These are phyloP conservation scores for Brachionus paranguensis DNA, from an alignment of 1,140 invertebrate genomes.

Conservation along the genomic window DNA sequence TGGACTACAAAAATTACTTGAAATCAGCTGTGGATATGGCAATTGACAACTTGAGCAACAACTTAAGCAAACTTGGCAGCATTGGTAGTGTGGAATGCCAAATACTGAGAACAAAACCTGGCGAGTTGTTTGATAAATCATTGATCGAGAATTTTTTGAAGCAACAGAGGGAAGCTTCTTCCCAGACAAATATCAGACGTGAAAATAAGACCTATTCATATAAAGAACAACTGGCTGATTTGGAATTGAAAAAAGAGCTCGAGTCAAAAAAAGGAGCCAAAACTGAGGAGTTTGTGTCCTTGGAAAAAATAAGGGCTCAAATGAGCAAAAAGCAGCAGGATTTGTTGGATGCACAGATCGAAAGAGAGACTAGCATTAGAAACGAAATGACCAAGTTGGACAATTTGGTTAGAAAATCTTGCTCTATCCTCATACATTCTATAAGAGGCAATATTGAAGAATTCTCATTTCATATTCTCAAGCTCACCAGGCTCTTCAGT, in stretches of 20 bases:
- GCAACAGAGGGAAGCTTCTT: background rate
- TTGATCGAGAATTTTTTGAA: conserved; percentile 1
- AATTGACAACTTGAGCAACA: background rate
- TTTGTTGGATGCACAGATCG: background rate
- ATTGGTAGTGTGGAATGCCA: background rate
- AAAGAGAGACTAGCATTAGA: conserved; percentile 4
- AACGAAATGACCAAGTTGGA: background rate
- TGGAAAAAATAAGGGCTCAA: conserved; percentile 6
- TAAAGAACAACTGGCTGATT: conserved; percentile 89
- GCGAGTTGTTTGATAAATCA: conserved; percentile 3
- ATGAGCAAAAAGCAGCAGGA: conserved; percentile 37
- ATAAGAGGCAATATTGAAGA: background rate
- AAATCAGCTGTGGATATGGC: background rate
- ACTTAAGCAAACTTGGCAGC: background rate
- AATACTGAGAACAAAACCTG: conserved; percentile 32
- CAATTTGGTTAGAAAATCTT: background rate
- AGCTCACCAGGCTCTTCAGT: background rate
- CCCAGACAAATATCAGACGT: conserved; percentile 80
- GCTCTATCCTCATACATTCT: background rate
- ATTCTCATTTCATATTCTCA: background rate
- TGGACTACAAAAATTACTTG: background rate
- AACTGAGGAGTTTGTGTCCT: background rate
- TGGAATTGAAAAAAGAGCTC: conserved; percentile 69
- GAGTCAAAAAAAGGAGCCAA: background rate
- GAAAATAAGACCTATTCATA: conserved; percentile 95